Conservation (phyloP, 2,888 invertebrate species). For the Agrypnus murinus region DNA sequence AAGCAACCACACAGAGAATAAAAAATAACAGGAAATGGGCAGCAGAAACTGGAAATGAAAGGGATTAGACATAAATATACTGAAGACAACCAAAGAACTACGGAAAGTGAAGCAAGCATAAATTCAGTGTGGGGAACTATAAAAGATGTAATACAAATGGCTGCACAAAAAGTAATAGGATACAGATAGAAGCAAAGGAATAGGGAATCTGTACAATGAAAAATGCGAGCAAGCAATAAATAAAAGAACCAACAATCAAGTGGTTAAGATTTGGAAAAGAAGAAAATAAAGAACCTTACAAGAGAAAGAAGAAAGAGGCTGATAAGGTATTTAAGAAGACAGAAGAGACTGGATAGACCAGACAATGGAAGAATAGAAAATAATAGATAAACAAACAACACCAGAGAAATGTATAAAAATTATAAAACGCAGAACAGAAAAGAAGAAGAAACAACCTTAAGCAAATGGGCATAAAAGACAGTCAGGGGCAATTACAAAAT, state of each 20-base stretch:
- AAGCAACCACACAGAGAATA: neutral
- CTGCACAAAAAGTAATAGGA: too few relatives aligned
- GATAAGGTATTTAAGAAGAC: slow-evolving; percentile 16
- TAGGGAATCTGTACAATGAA: too few relatives aligned
- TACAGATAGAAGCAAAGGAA: neutral
- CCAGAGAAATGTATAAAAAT: slow-evolving; percentile 2
- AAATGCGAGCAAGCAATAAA: neutral
- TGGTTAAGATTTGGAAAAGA: too few relatives aligned
- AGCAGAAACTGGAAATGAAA: neutral
- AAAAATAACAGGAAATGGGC: slow-evolving; percentile 11
- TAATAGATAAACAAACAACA: slow-evolving; percentile 3
- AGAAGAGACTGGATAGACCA: slow-evolving; percentile 9
- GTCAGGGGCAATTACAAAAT: neutral
- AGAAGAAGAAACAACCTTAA: slow-evolving; percentile 11
- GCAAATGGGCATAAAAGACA: neutral
- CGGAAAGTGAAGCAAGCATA: neutral
- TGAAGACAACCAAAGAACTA: neutral
- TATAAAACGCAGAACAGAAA: neutral
- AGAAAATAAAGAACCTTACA: neutral
- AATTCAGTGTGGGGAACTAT: neutral
- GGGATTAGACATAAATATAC: neutral
- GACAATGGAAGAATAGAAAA: slow-evolving; percentile 16
- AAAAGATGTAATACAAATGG: neutral
- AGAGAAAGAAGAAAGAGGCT: slow-evolving; percentile 4
- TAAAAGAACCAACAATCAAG: too few relatives aligned